Percentiles rank a stretch among this genome's conserved stretches.
Evolutionary conservation across 2,113 vertebrate genomes (phyloP).

Genomic region (Pholis gunnellus): DNA sequence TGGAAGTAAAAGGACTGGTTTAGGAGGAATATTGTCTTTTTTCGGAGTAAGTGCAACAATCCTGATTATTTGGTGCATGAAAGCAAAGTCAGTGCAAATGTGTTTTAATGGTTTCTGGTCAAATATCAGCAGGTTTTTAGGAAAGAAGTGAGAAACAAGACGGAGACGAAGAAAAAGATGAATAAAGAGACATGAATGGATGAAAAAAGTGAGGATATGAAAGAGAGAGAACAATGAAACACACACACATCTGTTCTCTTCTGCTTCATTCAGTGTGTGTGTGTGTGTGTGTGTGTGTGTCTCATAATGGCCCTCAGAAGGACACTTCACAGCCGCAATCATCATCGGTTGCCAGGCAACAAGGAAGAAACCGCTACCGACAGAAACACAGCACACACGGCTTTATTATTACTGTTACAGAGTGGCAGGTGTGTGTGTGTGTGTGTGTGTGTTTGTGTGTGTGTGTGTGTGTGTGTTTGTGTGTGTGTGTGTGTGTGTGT

Average conservation of each 20-base stretch:
- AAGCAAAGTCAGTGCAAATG: too few species aligned
- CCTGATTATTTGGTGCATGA: too few species aligned
- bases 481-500: slow-evolving; percentile 38
- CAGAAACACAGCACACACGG: slow-evolving; percentile 53
- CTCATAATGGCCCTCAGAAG: slow-evolving; percentile 70
- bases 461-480: neutral
- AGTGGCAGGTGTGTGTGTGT: slow-evolving; percentile 34
- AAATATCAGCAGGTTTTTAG: neutral
- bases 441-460: slow-evolving; percentile 32
- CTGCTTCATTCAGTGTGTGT: slow-evolving; percentile 31
- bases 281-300: slow-evolving; percentile 51
- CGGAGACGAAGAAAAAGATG: neutral
- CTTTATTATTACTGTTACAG: slow-evolving; percentile 62
- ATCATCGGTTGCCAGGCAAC: slow-evolving; percentile 80
- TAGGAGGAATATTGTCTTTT: neutral
- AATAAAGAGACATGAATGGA: slow-evolving; percentile 53
- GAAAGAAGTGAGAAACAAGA: neutral
- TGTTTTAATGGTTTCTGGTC: too few species aligned
- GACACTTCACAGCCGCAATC: slow-evolving; percentile 76
- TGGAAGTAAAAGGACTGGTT: neutral
- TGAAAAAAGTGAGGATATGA: slow-evolving; percentile 43
- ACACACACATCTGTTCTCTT: slow-evolving; percentile 40
- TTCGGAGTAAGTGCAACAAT: too few species aligned
- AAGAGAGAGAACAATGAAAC: slow-evolving; percentile 49
- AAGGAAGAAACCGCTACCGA: slow-evolving; percentile 55